A percentile compares a stretch with the other conserved stretches of the same genome.
phyloP scores from a whole-genome alignment of 2,888 invertebrate species.

The Hirtodrosophila alboralis region DNA sequence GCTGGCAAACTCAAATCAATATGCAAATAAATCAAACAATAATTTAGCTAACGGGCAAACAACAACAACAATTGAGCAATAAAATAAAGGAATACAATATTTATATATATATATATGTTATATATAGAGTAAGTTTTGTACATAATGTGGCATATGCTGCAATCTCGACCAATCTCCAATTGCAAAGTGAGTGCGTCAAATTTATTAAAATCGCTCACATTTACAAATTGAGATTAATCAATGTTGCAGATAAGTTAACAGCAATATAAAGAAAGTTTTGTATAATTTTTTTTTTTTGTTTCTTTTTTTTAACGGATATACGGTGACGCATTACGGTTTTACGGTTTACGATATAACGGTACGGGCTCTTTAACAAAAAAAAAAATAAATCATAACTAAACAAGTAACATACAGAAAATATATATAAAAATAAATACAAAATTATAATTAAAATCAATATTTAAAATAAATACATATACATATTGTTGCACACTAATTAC shows the following conservation, averaged over 20 bases:
- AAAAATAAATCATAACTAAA: too few relatives aligned
- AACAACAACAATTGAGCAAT: slow-evolving; percentile 41
- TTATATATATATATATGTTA: not conserved
- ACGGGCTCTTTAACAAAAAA: slow-evolving; percentile 7
- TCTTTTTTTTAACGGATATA: slow-evolving; percentile 22
- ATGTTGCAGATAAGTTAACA: slow-evolving; percentile 84
- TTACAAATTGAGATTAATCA: slow-evolving; percentile 99
- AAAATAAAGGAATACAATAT: not conserved
- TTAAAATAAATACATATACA: slow-evolving; percentile 11
- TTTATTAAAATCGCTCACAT: slow-evolving; percentile 89
- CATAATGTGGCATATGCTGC: slow-evolving; percentile 76
- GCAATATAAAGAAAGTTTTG: slow-evolving; percentile 22
- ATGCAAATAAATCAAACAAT: slow-evolving; percentile 20
- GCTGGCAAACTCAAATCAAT: slow-evolving; percentile 9
- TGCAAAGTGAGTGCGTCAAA: slow-evolving; percentile 84
- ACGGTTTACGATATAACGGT: slow-evolving; percentile 32
- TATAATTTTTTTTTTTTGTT: slow-evolving; percentile 6
- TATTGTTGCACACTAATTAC: slow-evolving; percentile 13
- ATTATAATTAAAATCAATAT: slow-evolving; percentile 22
- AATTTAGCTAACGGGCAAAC: slow-evolving; percentile 30
- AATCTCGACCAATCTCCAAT: slow-evolving; percentile 84
- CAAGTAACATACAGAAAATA: slow-evolving; percentile 3
- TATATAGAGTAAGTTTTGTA: slow-evolving; percentile 25
- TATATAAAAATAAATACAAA: slow-evolving; percentile 24
- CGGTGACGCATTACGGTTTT: slow-evolving; percentile 31